A percentile compares a stretch with the other conserved stretches of the same genome.
phyloP scores from a whole-genome alignment of 2,113 vertebrate genomes.

The Gallinago paraguaiae region DNA sequence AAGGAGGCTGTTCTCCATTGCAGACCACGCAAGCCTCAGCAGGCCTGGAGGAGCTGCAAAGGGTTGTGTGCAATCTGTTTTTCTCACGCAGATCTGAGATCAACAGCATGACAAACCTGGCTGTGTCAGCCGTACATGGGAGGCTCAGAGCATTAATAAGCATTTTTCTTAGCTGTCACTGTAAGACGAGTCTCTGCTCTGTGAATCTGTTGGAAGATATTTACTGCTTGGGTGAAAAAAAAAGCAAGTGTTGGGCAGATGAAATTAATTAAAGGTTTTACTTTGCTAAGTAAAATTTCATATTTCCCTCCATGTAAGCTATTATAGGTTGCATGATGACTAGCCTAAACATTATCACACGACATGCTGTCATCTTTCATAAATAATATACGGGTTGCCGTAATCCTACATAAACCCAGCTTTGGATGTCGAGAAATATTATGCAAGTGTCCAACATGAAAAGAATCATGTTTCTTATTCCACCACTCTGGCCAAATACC shows the following conservation, averaged over 20 bases:
- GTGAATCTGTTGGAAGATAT: neutral
- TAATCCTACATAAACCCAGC: conserved; percentile 24
- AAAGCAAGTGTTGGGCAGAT: conserved; percentile 11
- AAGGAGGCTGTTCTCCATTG: neutral
- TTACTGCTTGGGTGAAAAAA: conserved; percentile 9
- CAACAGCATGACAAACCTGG: conserved; percentile 14
- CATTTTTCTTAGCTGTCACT: neutral
- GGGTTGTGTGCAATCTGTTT: neutral
- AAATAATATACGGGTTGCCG: conserved; percentile 37
- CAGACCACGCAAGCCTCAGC: rapidly evolving
- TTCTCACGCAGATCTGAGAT: neutral
- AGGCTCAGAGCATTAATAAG: conserved; percentile 14
- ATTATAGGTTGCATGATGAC: conserved; percentile 34
- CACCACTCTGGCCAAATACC: conserved; percentile 42
- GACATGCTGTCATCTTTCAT: conserved; percentile 32
- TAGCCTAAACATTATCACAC: conserved; percentile 31
- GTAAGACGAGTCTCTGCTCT: neutral
- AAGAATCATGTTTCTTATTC: conserved; percentile 59
- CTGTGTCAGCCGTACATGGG: neutral
- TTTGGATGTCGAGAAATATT: conserved; percentile 36
- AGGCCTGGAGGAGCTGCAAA: neutral
- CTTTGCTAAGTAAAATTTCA: conserved; percentile 21
- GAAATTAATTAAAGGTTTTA: conserved; percentile 35
- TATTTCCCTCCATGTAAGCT: conserved; percentile 28
- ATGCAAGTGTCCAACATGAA: conserved; percentile 48